Conservation (phyloP, 2,113 vertebrate species). For the Microcebus lehilahytsara region DNA sequence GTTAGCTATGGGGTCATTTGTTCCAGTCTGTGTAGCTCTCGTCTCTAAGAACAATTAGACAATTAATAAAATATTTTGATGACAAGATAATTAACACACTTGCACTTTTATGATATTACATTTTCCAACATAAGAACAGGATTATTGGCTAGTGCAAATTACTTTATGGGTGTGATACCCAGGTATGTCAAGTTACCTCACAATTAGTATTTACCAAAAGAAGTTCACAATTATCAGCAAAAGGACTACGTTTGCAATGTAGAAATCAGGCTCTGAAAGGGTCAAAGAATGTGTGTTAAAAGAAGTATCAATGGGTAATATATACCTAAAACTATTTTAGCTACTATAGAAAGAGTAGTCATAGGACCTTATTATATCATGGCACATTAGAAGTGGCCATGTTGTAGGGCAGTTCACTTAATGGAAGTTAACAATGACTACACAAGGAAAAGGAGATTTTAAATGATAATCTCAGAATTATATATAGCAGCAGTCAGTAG, state of each 20-base stretch:
- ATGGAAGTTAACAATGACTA: background rate
- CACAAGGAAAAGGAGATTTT: conserved; percentile 1
- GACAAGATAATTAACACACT: background rate
- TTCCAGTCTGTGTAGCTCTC: background rate
- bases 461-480: conserved; percentile 7
- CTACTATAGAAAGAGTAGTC: background rate
- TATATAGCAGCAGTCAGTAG: background rate
- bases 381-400: background rate
- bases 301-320: background rate
- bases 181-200: background rate
- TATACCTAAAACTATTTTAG: background rate
- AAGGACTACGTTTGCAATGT: background rate
- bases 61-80: background rate
- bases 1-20: background rate
- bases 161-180: background rate
- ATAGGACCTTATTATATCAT: background rate
- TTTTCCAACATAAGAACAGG: background rate
- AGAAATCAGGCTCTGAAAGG: background rate
- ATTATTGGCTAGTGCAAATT: conserved; percentile 6
- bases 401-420: background rate
- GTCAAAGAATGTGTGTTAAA: background rate
- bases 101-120: background rate
- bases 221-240: background rate
- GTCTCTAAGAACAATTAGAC: background rate
- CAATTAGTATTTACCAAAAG: conserved; percentile 6